These are phyloP conservation scores for Bombus waltoni DNA, from an alignment of 1,140 invertebrate species.

Conservation along the genomic window DNA sequence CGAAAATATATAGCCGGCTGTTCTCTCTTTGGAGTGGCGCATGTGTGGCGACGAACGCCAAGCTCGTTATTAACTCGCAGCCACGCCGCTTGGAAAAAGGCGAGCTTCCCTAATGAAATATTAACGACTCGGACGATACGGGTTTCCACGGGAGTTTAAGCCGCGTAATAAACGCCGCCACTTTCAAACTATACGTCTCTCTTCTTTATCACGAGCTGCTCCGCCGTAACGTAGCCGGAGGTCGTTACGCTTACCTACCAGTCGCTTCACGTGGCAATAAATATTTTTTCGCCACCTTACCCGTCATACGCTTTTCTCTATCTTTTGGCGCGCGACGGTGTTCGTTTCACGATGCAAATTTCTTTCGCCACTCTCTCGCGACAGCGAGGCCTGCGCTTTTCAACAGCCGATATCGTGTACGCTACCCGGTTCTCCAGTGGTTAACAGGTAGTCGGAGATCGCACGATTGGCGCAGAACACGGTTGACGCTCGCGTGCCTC, in stretches of 20 bases:
- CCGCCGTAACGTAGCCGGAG: too few relatives aligned
- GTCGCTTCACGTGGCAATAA: background rate
- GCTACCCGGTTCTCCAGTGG: too few relatives aligned
- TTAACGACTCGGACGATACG: constrained; percentile 62
- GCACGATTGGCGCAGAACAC: too few relatives aligned
- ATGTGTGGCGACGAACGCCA: constrained; percentile 48
- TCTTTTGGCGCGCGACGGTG: constrained; percentile 6
- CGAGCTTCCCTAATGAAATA: constrained; percentile 64
- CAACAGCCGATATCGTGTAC: too few relatives aligned
- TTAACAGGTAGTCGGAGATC: too few relatives aligned
- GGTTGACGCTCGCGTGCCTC: too few relatives aligned
- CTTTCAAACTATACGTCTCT: constrained; percentile 20
- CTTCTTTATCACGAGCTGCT: constrained; percentile 37
- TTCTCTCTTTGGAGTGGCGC: background rate
- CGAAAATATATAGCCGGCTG: constrained; percentile 44
- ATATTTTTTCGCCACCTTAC: constrained; percentile 23
- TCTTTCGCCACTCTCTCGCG: too few relatives aligned
- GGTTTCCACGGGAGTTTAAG: constrained; percentile 45
- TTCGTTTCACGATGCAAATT: background rate
- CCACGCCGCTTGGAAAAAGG: constrained; percentile 37
- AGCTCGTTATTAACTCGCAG: constrained; percentile 60
- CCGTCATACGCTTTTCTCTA: background rate
- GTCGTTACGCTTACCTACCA: background rate
- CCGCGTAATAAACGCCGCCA: constrained; percentile 46
- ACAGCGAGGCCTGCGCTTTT: too few relatives aligned